phyloP scores from a whole-genome alignment of 23 tunicate genomes.

The Ascidia mentula region DNA sequence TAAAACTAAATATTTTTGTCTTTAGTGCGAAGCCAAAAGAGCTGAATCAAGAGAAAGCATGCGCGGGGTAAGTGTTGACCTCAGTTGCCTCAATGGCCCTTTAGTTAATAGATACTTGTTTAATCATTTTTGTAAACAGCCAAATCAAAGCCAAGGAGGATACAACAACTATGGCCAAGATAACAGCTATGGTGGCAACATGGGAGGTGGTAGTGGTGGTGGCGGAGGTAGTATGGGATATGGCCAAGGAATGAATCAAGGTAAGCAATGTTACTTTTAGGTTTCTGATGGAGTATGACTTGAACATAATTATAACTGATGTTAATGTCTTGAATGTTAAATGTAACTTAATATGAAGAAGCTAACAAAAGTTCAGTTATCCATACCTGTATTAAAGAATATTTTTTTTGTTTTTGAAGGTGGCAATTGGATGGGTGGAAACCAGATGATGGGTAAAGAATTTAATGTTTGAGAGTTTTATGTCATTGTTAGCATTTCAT shows the following conservation, averaged over 20 bases:
- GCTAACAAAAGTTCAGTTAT: no score
- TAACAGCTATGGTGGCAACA: conserved; percentile 12
- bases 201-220: conserved; percentile 21
- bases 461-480: no score
- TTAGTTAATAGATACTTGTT: neutral
- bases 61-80: conserved; percentile 10
- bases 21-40: conserved; percentile 68
- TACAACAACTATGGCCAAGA: neutral
- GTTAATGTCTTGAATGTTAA: no score
- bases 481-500: neutral
- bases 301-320: no score
- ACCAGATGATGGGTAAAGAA: conserved; percentile 1
- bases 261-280: neutral
- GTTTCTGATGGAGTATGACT: no score
- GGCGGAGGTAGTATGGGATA: conserved; percentile 31
- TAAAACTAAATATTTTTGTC: no score
- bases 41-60: conserved; percentile 69
- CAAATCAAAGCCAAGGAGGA: neutral
- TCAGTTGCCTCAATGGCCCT: neutral
- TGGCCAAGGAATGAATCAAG: conserved; percentile 13
- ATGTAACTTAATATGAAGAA: no score
- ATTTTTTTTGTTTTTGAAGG: neutral
- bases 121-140: neutral
- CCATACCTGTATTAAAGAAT: no score
- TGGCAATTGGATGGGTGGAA: conserved; percentile 46